phyloP scores from a whole-genome alignment of 2,888 invertebrate species.

The Nyleta sp. region DNA sequence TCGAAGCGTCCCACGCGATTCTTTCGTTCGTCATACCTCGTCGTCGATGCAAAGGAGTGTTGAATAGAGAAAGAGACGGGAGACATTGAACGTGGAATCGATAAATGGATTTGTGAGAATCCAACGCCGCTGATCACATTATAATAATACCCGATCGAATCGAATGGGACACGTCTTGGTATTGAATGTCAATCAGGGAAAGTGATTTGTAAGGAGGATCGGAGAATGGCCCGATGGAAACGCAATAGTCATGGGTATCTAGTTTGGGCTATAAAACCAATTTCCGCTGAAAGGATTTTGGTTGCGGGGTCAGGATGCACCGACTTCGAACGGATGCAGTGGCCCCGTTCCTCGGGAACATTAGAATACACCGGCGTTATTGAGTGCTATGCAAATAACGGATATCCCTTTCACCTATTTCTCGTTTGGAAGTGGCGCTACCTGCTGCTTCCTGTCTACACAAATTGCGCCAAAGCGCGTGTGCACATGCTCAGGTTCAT shows the following conservation, averaged over 20 bases:
- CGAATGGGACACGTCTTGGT: conserved; percentile 72
- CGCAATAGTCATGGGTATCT: conserved; percentile 65
- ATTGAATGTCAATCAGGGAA: conserved; percentile 82
- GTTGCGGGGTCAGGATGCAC: conserved; percentile 69
- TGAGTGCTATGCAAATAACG: conserved; percentile 62
- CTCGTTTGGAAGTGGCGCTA: conserved; percentile 38
- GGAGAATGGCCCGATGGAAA: conserved; percentile 55
- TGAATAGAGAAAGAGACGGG: conserved; percentile 28
- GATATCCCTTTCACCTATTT: conserved; percentile 58
- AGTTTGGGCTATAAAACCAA: conserved; percentile 78
- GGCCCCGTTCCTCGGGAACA: conserved; percentile 66
- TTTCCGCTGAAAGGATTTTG: conserved; percentile 75
- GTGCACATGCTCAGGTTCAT: conserved; percentile 25
- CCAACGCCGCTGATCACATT: conserved; percentile 65
- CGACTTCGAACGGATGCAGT: conserved; percentile 74
- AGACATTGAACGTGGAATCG: conserved; percentile 52
- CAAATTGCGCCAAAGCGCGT: conserved; percentile 13
- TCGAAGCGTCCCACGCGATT: conserved; percentile 36
- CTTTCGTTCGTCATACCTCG: conserved; percentile 41
- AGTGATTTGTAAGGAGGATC: conserved; percentile 78
- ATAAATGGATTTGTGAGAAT: conserved; percentile 64
- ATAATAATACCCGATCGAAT: conserved; percentile 74
- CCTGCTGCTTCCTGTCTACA: conserved; percentile 56
- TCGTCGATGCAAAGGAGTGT: conserved; percentile 27
- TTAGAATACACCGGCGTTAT: conserved; percentile 42